These are phyloP conservation scores for Byasa hedistus DNA, from an alignment of 2,888 invertebrate species.

Conservation along the genomic window DNA sequence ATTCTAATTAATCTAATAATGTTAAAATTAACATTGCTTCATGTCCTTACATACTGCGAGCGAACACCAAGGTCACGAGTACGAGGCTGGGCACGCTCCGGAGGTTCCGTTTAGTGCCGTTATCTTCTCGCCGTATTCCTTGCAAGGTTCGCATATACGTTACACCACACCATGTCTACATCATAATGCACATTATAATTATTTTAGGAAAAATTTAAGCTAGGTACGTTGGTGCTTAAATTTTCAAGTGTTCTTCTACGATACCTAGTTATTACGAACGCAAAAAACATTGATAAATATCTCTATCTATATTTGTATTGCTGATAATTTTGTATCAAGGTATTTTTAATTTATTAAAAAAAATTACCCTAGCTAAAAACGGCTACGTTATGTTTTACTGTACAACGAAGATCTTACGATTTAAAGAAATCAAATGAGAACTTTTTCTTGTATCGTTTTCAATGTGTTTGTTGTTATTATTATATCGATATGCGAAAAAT, in stretches of 20 bases:
- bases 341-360: conserved; percentile 74
- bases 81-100: conserved; percentile 41
- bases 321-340: conserved; percentile 52
- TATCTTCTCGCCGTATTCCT: conserved; percentile 44
- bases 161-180: conserved; percentile 28
- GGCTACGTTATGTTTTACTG: conserved; percentile 74
- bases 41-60: conserved; percentile 59
- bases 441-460: conserved; percentile 48
- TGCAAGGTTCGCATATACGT: conserved; percentile 33
- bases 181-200: conserved; percentile 44
- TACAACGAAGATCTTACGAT: conserved; percentile 72
- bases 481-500: conserved; percentile 51
- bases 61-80: conserved; percentile 46
- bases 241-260: conserved; percentile 55
- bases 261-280: conserved; percentile 55
- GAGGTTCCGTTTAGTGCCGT: conserved; percentile 63
- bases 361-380: conserved; percentile 77
- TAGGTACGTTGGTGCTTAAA: conserved; percentile 66
- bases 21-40: conserved; percentile 80
- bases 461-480: conserved; percentile 34
- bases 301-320: conserved; percentile 54
- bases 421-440: conserved; percentile 48
- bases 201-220: conserved; percentile 58
- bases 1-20: conserved; percentile 76
- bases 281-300: conserved; percentile 58